Evolutionary conservation across 2,113 vertebrate genomes (phyloP).

Genomic region (Edolisoma coerulescens): DNA sequence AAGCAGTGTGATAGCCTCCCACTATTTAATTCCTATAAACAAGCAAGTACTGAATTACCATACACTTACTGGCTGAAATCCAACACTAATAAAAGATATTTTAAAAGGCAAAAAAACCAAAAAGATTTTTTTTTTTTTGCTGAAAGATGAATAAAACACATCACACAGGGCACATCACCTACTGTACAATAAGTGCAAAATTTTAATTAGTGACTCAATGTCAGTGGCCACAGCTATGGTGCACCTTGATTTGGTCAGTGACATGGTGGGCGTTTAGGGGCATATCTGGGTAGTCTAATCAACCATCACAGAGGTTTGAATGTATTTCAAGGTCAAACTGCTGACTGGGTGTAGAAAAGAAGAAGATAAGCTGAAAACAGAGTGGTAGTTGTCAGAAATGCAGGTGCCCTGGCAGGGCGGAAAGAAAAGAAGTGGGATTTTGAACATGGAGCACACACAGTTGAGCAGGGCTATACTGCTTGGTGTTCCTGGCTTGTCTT

Average conservation of each 20-base stretch:
- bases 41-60: not conserved
- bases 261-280: not conserved
- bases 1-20: not conserved
- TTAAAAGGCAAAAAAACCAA: not conserved
- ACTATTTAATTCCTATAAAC: not conserved
- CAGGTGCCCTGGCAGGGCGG: not conserved
- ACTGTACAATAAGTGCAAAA: not conserved
- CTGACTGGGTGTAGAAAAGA: not conserved
- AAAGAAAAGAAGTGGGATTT: not conserved
- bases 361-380: not conserved
- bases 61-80: not conserved
- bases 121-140: not conserved
- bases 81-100: not conserved
- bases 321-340: not conserved
- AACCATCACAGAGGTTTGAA: not conserved
- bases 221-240: not conserved
- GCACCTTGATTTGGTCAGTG: not conserved
- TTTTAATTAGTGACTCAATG: not conserved
- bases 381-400: not conserved
- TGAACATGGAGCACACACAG: not conserved
- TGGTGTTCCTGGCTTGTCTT: not conserved
- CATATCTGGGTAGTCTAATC: not conserved
- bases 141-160: not conserved
- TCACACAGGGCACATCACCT: not conserved
- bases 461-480: not conserved